phyloP scores from a whole-genome alignment of 2,113 vertebrate genomes.

The Chamaetylas fuelleborni region DNA sequence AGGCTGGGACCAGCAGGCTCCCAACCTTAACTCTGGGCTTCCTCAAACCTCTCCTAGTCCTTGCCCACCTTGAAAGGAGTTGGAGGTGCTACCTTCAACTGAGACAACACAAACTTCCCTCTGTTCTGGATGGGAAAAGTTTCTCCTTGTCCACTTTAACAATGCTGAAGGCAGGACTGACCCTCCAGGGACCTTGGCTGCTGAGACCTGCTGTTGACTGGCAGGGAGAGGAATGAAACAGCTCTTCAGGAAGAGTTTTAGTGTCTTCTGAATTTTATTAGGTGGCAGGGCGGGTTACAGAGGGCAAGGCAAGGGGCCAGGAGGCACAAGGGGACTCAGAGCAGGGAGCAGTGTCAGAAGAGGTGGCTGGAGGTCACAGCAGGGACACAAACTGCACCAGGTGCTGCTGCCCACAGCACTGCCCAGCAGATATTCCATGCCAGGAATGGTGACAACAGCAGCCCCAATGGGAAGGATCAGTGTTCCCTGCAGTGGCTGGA shows the following conservation, averaged over 20 bases:
- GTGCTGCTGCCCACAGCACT: background rate
- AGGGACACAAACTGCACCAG: background rate
- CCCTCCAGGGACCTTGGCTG: background rate
- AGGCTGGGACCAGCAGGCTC: background rate
- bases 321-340: accelerated
- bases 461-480: background rate
- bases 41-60: background rate
- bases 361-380: background rate
- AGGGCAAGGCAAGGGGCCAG: background rate
- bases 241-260: background rate
- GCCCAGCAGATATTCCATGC: accelerated
- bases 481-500: background rate
- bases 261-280: background rate
- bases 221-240: background rate
- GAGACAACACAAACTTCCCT: background rate
- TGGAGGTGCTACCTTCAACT: background rate
- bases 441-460: accelerated
- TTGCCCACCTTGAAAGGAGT: background rate
- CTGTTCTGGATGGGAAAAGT: background rate
- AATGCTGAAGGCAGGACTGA: background rate
- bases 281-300: background rate
- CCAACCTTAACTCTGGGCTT: background rate
- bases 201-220: background rate
- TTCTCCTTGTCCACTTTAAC: background rate
- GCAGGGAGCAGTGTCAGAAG: background rate